Conservation (phyloP, 2,797 vertebrate genomes). For the Siniperca undulata region DNA sequence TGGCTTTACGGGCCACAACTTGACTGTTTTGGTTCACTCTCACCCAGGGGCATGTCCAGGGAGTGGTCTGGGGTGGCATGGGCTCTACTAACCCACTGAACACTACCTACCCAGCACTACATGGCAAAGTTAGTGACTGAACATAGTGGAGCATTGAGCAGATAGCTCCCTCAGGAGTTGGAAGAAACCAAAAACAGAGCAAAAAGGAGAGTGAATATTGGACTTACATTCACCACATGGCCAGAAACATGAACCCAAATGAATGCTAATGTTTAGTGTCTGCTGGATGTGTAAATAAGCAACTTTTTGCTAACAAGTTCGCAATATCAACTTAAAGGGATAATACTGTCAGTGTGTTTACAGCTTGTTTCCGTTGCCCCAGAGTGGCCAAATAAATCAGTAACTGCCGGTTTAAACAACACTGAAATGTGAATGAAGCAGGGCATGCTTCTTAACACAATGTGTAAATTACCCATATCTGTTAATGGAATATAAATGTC, state of each 20-base stretch:
- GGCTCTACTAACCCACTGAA: no score
- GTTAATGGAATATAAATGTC: not conserved
- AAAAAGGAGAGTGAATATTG: not conserved
- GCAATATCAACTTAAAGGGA: no score
- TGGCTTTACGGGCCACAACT: not conserved
- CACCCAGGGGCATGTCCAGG: no score
- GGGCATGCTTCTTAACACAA: not conserved
- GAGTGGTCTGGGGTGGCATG: no score
- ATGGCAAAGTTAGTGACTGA: not conserved
- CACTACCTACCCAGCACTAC: not conserved
- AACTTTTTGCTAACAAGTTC: not conserved
- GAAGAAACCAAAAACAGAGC: not conserved
- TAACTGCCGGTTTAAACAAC: not conserved
- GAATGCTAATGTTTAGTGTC: not conserved
- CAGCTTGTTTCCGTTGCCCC: no score
- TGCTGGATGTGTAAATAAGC: not conserved
- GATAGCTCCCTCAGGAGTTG: not conserved
- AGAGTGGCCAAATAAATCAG: not conserved
- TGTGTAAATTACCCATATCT: not conserved
- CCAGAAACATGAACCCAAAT: not conserved
- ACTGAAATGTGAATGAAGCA: not conserved
- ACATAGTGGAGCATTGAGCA: no score
- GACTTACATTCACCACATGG: not conserved
- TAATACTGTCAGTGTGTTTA: no score
- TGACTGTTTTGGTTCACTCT: no score